A percentile compares a stretch with the other conserved stretches of the same genome.
These are phyloP conservation scores for Dendrolimus kikuchii DNA, from an alignment of 1,140 invertebrate genomes.

Conservation along the genomic window DNA sequence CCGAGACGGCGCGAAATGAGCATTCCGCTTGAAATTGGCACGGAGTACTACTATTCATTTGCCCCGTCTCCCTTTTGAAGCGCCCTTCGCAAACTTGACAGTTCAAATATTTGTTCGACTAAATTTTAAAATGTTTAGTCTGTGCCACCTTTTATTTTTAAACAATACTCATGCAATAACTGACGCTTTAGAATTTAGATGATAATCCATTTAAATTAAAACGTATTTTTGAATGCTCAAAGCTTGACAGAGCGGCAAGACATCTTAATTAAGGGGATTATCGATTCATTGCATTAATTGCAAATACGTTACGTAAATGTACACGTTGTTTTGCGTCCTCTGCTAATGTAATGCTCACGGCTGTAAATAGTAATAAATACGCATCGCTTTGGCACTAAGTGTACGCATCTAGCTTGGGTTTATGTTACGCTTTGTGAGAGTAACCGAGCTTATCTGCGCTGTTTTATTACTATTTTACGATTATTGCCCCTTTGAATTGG, in stretches of 20 bases:
- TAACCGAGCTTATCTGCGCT: conserved; percentile 52
- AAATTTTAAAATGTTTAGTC: too few species aligned
- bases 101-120: neutral
- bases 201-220: too few species aligned
- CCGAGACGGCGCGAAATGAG: conserved; percentile 18
- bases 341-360: conserved; percentile 16
- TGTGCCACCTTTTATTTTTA: too few species aligned
- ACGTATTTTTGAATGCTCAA: too few species aligned
- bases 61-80: conserved; percentile 9
- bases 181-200: too few species aligned
- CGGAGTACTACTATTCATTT: too few species aligned
- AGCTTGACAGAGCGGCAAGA: too few species aligned
- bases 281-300: neutral
- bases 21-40: neutral
- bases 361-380: conserved; percentile 31
- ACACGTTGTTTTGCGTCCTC: conserved; percentile 9
- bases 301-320: conserved; percentile 3
- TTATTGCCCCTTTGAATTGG: conserved; percentile 63
- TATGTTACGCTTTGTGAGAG: conserved; percentile 42
- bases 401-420: conserved; percentile 29
- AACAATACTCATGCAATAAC: too few species aligned
- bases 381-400: conserved; percentile 21
- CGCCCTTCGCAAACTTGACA: conserved; percentile 4
- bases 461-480: conserved; percentile 66
- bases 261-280: too few species aligned